phyloP scores from a whole-genome alignment of 64 coral and sea anemone species.

The Actinia equina region DNA sequence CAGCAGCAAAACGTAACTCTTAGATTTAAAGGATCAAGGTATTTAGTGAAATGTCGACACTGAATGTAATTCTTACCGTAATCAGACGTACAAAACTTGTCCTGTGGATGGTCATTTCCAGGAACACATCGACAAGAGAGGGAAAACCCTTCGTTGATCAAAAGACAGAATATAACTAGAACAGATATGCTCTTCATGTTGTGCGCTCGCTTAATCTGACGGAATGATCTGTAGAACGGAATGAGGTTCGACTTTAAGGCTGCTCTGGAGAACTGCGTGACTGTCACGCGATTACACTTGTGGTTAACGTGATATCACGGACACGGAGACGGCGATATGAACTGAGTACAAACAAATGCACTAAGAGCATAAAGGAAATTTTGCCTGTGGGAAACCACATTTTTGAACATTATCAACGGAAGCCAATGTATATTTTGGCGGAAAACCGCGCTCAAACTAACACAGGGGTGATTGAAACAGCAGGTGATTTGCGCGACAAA shows the following conservation, averaged over 20 bases:
- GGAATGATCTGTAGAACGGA: neutral
- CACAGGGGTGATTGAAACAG: neutral
- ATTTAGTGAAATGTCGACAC: neutral
- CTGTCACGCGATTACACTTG: constrained; percentile 1
- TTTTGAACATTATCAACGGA: neutral
- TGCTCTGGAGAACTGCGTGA: neutral
- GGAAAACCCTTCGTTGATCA: neutral
- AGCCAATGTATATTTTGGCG: neutral
- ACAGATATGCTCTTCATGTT: constrained; percentile 4
- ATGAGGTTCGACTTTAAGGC: neutral
- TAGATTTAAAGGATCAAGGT: neutral
- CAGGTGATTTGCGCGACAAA: neutral
- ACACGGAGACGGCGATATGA: neutral
- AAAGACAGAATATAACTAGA: neutral
- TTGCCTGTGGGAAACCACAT: neutral
- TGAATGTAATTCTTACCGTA: neutral
- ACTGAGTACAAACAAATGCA: neutral
- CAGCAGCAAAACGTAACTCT: neutral
- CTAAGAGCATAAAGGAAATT: neutral
- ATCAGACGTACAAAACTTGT: constrained; percentile 14
- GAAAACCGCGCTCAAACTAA: neutral
- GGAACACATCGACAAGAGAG: constrained; percentile 5
- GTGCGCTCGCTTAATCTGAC: neutral
- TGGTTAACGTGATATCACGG: neutral
- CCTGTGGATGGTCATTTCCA: constrained; percentile 12